These are phyloP conservation scores for Leptobrachium leishanense DNA, from an alignment of 2,113 vertebrate species.

Conservation along the genomic window DNA sequence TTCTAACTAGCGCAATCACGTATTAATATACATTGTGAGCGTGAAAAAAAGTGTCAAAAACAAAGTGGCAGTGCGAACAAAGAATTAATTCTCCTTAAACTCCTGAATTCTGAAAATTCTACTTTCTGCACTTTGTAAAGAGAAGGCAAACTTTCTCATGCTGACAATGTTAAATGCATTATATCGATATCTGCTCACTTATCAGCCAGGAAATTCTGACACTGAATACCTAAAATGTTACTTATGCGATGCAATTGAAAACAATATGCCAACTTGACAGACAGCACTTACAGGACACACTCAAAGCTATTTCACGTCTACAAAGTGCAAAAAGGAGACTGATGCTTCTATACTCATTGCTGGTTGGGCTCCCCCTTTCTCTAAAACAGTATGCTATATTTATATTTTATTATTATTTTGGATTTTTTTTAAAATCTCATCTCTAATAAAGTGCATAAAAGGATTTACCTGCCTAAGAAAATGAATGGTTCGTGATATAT, in stretches of 20 bases:
- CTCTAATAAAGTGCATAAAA: too few relatives aligned
- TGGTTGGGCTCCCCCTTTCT: too few relatives aligned
- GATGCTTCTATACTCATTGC: background rate
- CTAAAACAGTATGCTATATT: too few relatives aligned
- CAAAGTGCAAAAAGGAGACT: background rate
- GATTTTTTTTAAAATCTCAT: too few relatives aligned
- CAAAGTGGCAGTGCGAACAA: conserved; percentile 56
- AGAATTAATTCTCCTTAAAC: conserved; percentile 52
- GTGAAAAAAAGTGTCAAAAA: conserved; percentile 60
- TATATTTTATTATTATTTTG: too few relatives aligned
- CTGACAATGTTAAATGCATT: conserved; percentile 45
- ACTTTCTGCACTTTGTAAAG: conserved; percentile 36
- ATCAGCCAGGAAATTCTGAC: conserved; percentile 27
- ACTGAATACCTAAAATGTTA: conserved; percentile 45
- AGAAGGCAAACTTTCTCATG: conserved; percentile 45
- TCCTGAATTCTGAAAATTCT: conserved; percentile 50
- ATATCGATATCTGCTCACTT: conserved; percentile 11
- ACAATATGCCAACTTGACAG: conserved; percentile 45
- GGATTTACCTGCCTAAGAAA: too few relatives aligned
- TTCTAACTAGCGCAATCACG: conserved; percentile 50
- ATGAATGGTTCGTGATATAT: too few relatives aligned
- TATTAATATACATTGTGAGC: conserved; percentile 51
- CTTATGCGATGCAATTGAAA: conserved; percentile 48
- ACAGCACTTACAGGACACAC: background rate
- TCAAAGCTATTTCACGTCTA: background rate